Conservation (phyloP, 2,888 invertebrate genomes). For the Cosmia trapezina region DNA sequence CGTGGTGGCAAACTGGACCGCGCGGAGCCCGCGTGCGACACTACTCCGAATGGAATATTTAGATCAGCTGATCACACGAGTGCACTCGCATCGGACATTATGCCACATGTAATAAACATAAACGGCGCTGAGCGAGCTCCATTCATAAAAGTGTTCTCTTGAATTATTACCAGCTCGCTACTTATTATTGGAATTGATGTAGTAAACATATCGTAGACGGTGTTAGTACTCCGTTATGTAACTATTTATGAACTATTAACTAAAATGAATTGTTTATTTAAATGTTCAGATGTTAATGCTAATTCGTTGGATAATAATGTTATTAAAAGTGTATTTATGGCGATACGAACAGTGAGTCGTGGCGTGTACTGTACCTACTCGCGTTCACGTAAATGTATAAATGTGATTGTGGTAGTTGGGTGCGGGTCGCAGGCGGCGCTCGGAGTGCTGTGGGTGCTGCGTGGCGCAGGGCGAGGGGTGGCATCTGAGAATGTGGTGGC, state of each 20-base stretch:
- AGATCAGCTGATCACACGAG: slow-evolving; percentile 65
- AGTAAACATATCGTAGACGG: slow-evolving; percentile 74
- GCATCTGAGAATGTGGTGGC: slow-evolving; percentile 54
- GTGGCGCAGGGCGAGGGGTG: slow-evolving; percentile 46
- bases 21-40: slow-evolving; percentile 51
- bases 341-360: slow-evolving; percentile 1
- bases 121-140: slow-evolving; percentile 73
- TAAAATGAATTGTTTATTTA: slow-evolving; percentile 65
- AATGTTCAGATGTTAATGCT: slow-evolving; percentile 60
- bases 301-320: slow-evolving; percentile 61
- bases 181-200: slow-evolving; percentile 73
- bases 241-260: slow-evolving; percentile 66
- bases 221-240: slow-evolving; percentile 66
- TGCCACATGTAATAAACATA: slow-evolving; percentile 79
- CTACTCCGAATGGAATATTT: slow-evolving; percentile 60
- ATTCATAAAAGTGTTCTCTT: slow-evolving; percentile 81
- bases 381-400: slow-evolving; percentile 6
- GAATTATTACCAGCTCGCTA: slow-evolving; percentile 75
- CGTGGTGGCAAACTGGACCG: slow-evolving; percentile 54
- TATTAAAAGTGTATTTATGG: slow-evolving; percentile 49
- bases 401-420: slow-evolving; percentile 32
- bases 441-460: slow-evolving; percentile 27
- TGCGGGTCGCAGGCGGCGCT: background rate
- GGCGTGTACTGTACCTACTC: slow-evolving; percentile 3
- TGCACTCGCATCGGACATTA: slow-evolving; percentile 67